A percentile compares a stretch with the other conserved stretches of the same genome.
Evolutionary conservation across 2,888 invertebrate genomes (phyloP).

Genomic region (Platycheirus albimanus): DNA sequence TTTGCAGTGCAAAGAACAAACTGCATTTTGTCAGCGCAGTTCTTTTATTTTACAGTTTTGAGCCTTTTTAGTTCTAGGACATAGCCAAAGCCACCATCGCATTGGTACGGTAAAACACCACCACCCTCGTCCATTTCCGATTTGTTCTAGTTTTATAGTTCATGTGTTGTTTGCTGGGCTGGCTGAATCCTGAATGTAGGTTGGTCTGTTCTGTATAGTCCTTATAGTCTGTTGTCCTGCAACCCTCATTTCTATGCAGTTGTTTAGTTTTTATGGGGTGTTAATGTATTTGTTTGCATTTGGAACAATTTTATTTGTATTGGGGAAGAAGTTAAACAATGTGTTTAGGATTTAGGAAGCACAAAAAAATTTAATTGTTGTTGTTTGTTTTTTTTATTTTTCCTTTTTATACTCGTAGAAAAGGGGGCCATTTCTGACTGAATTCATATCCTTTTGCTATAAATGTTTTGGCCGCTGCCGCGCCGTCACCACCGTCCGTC

Average conservation of each 20-base stretch:
- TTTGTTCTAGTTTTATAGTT: conserved; percentile 35
- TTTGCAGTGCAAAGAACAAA: conserved; percentile 68
- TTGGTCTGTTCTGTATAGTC: too few species aligned
- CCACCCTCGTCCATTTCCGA: conserved; percentile 1
- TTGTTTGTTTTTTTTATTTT: not conserved
- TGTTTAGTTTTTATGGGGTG: conserved; percentile 72
- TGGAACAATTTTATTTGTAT: conserved; percentile 64
- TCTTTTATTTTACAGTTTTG: conserved; percentile 8
- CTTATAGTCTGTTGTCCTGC: conserved; percentile 25
- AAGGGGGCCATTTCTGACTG: conserved; percentile 7
- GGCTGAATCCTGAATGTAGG: too few species aligned
- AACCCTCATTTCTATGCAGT: conserved; percentile 47
- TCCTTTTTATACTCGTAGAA: too few species aligned
- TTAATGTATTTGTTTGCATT: conserved; percentile 73
- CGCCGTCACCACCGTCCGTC: too few species aligned
- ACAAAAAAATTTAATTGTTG: not conserved
- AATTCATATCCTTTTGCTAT: conserved; percentile 32
- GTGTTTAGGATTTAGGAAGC: conserved; percentile 64
- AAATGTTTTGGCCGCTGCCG: conserved; percentile 39
- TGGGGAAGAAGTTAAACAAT: conserved; percentile 72
- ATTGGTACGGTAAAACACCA: not conserved
- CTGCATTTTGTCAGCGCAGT: conserved; percentile 69
- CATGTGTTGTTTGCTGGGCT: not conserved
- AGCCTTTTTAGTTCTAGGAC: too few species aligned
- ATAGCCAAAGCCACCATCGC: not conserved